Percentiles rank a stretch among this genome's conserved stretches.
These are phyloP conservation scores for Morpho deidamia DNA, from an alignment of 2,888 invertebrate genomes.

Conservation along the genomic window DNA sequence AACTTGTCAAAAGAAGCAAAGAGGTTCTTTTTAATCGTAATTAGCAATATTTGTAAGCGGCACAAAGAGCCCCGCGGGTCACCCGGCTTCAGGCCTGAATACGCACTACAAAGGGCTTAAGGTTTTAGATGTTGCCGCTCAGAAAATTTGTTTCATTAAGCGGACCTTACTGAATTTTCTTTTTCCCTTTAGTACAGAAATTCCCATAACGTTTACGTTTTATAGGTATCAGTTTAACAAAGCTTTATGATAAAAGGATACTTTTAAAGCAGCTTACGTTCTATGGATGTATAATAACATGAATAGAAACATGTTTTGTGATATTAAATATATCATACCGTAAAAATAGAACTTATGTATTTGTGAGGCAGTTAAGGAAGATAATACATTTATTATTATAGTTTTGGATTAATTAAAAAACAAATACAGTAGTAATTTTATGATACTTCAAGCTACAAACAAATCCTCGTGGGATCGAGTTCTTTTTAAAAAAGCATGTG, in stretches of 20 bases:
- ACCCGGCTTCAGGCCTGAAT: constrained; percentile 55
- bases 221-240: constrained; percentile 42
- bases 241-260: constrained; percentile 24
- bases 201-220: constrained; percentile 52
- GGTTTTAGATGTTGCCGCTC: constrained; percentile 67
- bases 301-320: neutral
- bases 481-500: constrained; percentile 18
- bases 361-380: too few species aligned
- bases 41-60: constrained; percentile 64
- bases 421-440: neutral
- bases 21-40: constrained; percentile 63
- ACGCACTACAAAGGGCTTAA: constrained; percentile 70
- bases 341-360: neutral
- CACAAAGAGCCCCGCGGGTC: constrained; percentile 60
- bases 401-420: neutral
- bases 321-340: neutral
- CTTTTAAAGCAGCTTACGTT: constrained; percentile 18
- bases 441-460: constrained; percentile 9
- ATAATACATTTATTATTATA: neutral
- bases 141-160: constrained; percentile 74
- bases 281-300: constrained; percentile 1
- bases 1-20: constrained; percentile 23
- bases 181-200: constrained; percentile 51
- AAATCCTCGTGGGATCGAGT: constrained; percentile 17
- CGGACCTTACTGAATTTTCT: constrained; percentile 59